Conservation (phyloP, 2,888 invertebrate species). For the Anagyrus pseudococci region DNA sequence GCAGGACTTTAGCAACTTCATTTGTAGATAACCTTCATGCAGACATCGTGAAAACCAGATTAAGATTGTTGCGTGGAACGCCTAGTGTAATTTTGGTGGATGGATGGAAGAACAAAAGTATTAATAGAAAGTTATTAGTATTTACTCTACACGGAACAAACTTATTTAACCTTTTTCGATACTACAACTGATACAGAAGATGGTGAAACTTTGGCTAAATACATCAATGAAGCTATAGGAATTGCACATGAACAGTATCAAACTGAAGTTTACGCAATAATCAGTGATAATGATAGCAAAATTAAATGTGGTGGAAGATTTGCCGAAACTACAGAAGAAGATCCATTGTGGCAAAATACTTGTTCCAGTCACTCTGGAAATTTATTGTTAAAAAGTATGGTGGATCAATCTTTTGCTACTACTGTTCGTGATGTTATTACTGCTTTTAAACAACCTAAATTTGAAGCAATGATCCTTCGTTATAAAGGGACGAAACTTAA, state of each 20-base stretch:
- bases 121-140: not conserved
- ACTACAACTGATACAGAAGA: not conserved
- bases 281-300: constrained; percentile 5
- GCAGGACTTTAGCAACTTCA: not conserved
- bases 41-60: not conserved
- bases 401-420: not conserved
- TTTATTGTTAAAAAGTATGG: not conserved
- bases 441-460: no score
- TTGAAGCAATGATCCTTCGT: no score
- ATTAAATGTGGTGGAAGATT: not conserved
- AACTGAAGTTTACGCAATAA: not conserved
- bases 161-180: not conserved
- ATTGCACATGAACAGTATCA: not conserved
- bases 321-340: not conserved
- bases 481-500: no score
- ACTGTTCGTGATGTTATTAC: no score
- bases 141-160: not conserved
- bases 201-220: not conserved
- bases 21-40: not conserved
- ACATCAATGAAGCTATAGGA: constrained; percentile 4
- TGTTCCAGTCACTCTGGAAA: not conserved
- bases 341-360: not conserved
- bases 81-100: not conserved
- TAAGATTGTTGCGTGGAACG: not conserved
- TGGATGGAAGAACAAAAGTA: not conserved